These are phyloP conservation scores for Chesias legatella DNA, from an alignment of 2,888 invertebrate genomes.

Conservation along the genomic window DNA sequence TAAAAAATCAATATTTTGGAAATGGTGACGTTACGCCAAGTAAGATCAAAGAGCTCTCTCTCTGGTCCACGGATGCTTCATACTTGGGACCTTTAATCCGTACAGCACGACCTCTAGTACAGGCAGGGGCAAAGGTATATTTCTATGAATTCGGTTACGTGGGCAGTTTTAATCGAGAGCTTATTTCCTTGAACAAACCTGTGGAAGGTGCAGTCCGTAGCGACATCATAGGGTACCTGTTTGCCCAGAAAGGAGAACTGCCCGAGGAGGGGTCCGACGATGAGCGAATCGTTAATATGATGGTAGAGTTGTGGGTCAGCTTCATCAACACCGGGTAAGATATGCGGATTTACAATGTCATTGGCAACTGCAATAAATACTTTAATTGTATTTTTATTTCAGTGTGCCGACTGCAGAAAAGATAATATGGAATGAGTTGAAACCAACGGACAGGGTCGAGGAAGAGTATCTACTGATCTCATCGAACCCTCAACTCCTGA, in stretches of 20 bases:
- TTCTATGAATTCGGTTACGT: slow-evolving; percentile 80
- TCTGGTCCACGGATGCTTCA: slow-evolving; percentile 51
- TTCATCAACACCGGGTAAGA: slow-evolving; percentile 79
- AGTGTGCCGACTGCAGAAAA: slow-evolving; percentile 44
- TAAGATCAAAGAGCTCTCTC: slow-evolving; percentile 36
- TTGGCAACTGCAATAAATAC: no score
- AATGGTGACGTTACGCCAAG: slow-evolving; percentile 35
- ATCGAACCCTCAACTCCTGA: slow-evolving; percentile 20
- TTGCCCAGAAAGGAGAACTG: slow-evolving; percentile 41
- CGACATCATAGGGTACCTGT: slow-evolving; percentile 77
- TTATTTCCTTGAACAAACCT: slow-evolving; percentile 53
- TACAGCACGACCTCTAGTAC: slow-evolving; percentile 44
- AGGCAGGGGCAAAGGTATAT: slow-evolving; percentile 66
- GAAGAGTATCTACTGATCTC: slow-evolving; percentile 55
- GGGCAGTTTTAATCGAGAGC: slow-evolving; percentile 66
- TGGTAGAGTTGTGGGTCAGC: slow-evolving; percentile 57
- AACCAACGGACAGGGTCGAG: slow-evolving; percentile 26
- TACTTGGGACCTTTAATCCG: slow-evolving; percentile 55
- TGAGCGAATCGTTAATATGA: slow-evolving; percentile 33
- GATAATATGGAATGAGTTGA: slow-evolving; percentile 43
- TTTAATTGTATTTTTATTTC: slow-evolving; percentile 30
- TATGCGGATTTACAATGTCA: no score
- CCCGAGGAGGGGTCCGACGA: slow-evolving; percentile 33
- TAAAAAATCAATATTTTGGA: slow-evolving; percentile 53
- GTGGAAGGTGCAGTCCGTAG: slow-evolving; percentile 73